phyloP scores from a whole-genome alignment of 2,888 invertebrate species.

The Digitonthophagus gazella region DNA sequence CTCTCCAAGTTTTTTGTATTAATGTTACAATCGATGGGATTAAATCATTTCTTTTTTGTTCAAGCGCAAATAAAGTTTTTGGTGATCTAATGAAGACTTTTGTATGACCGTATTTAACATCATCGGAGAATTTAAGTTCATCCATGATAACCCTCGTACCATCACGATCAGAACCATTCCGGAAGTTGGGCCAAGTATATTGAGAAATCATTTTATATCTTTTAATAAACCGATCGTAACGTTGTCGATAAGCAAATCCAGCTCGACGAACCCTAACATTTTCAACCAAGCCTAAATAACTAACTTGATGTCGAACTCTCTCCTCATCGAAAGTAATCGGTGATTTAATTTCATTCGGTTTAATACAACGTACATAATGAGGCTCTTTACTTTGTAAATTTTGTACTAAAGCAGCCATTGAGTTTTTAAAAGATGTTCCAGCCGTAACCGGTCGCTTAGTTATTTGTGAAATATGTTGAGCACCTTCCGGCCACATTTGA shows the following conservation, averaged over 20 bases:
- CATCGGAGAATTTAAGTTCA: conserved; percentile 72
- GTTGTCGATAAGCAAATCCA: conserved; percentile 94
- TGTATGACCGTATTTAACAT: conserved; percentile 92
- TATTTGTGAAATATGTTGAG: conserved; percentile 83
- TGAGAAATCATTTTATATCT: conserved; percentile 91
- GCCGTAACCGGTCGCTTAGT: conserved; percentile 95
- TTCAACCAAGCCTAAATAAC: conserved; percentile 90
- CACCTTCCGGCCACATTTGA: conserved; percentile 97
- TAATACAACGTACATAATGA: conserved; percentile 95
- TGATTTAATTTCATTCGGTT: conserved; percentile 94
- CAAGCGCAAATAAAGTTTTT: conserved; percentile 84
- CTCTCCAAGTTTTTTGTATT: conserved; percentile 95
- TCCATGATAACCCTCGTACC: conserved; percentile 83
- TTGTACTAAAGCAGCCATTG: conserved; percentile 86
- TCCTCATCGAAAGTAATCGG: conserved; percentile 82
- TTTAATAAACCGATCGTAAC: conserved; percentile 89
- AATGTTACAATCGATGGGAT: conserved; percentile 90
- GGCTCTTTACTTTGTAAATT: conserved; percentile 91
- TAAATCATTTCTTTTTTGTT: conserved; percentile 79
- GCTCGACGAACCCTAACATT: conserved; percentile 94
- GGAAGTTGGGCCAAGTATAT: conserved; percentile 96
- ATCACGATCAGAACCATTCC: conserved; percentile 72
- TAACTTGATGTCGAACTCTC: conserved; percentile 70
- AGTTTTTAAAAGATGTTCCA: conserved; percentile 90
- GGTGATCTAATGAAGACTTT: conserved; percentile 96